These are phyloP conservation scores for Parapristionchus giblindavisi DNA, from an alignment of 2,888 invertebrate species.

Conservation along the genomic window DNA sequence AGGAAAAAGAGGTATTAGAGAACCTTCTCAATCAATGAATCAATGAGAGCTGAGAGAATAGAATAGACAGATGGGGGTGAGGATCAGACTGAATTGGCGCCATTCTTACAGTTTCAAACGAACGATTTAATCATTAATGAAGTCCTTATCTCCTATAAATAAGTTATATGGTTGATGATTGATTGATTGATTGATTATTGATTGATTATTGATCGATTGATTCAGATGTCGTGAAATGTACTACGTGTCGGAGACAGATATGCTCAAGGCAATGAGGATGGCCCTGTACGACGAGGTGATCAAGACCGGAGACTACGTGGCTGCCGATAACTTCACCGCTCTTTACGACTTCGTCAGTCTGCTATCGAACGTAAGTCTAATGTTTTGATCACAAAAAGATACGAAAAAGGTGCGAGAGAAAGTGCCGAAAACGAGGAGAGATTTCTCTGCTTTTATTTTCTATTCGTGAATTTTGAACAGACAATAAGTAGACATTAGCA, in stretches of 20 bases:
- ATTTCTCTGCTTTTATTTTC: no score
- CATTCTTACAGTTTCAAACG: not conserved
- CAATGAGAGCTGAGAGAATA: no score
- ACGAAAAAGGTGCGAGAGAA: no score
- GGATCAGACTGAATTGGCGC: constrained; percentile 20
- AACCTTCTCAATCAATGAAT: no score
- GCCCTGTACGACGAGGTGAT: constrained; percentile 63
- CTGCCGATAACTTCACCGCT: constrained; percentile 64
- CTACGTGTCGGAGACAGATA: constrained; percentile 69
- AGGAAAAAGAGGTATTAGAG: constrained; percentile 15
- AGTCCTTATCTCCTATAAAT: not conserved
- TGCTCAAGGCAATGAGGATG: constrained; percentile 66
- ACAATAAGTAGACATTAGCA: no score
- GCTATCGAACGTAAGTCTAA: constrained; percentile 59
- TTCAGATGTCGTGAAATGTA: constrained; percentile 64
- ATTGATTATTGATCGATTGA: not conserved
- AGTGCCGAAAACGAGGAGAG: no score
- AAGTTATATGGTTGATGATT: no score
- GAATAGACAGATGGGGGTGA: constrained; percentile 1
- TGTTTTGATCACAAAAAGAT: not conserved
- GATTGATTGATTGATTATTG: not conserved
- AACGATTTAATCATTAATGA: not conserved
- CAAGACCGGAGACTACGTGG: constrained; percentile 44
- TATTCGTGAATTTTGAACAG: no score
- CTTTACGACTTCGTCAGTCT: constrained; percentile 64